Conservation (phyloP, 2,888 invertebrate genomes). For the Drymonia ruficornis region DNA sequence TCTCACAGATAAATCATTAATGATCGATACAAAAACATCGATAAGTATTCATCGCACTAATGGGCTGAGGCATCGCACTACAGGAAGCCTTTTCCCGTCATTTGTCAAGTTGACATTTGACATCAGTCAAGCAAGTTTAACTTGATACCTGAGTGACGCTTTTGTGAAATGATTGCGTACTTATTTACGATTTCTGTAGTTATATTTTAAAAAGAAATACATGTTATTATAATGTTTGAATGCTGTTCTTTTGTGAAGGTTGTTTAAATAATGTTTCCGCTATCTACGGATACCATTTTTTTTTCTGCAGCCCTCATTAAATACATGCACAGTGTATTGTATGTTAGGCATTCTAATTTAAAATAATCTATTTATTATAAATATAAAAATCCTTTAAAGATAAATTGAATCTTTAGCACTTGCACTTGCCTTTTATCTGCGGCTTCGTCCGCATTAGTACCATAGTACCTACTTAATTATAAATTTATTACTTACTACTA, state of each 20-base stretch:
- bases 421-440: too few relatives aligned
- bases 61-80: conserved; percentile 64
- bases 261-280: too few relatives aligned
- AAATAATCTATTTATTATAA: too few relatives aligned
- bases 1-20: conserved; percentile 58
- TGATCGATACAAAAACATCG: conserved; percentile 58
- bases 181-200: neutral
- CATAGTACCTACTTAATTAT: too few relatives aligned
- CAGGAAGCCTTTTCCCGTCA: conserved; percentile 76
- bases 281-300: too few relatives aligned
- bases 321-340: too few relatives aligned
- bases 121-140: conserved; percentile 72
- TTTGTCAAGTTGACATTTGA: conserved; percentile 81
- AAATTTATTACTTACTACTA: too few relatives aligned
- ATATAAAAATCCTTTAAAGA: too few relatives aligned
- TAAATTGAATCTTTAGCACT: too few relatives aligned
- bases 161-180: conserved; percentile 13
- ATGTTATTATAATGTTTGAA: neutral
- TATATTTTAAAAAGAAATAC: neutral
- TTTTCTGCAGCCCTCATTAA: too few relatives aligned
- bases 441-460: too few relatives aligned
- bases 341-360: too few relatives aligned
- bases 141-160: conserved; percentile 53
- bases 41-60: conserved; percentile 54
- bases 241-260: neutral